Evolutionary conservation across 2,888 invertebrate species (phyloP).

Genomic region (Chloroclystis v-ata): DNA sequence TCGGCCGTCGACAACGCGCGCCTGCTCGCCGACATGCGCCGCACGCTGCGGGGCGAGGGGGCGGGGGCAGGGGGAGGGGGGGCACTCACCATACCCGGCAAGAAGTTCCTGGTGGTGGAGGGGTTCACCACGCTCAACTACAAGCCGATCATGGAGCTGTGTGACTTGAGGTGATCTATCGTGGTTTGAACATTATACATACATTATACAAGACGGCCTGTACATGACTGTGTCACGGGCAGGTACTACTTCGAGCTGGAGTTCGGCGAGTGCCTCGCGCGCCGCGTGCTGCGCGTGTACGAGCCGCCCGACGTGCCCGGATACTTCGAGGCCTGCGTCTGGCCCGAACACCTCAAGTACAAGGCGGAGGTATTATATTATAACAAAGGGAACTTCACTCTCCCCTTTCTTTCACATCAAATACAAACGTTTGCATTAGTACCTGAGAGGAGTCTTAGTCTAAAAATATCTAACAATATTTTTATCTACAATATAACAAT

Average conservation of each 20-base stretch:
- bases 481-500: no score
- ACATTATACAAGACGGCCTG: no score
- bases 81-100: conserved; percentile 34
- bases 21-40: conserved; percentile 80
- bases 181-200: no score
- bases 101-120: conserved; percentile 82
- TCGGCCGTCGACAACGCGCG: conserved; percentile 84
- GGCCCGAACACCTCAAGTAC: conserved; percentile 89
- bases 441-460: no score
- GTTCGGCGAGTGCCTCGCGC: conserved; percentile 81
- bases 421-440: no score
- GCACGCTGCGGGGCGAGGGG: conserved; percentile 41
- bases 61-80: no score
- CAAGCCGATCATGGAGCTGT: conserved; percentile 81
- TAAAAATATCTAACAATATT: no score
- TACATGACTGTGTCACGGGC: no score
- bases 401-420: no score
- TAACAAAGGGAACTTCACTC: no score
- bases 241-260: conserved; percentile 85
- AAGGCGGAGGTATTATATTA: conserved; percentile 55
- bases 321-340: conserved; percentile 93
- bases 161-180: conserved; percentile 81
- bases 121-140: conserved; percentile 87
- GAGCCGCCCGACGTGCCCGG: conserved; percentile 91
- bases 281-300: conserved; percentile 81